These are phyloP conservation scores for Drosophila conformis DNA, from an alignment of 2,888 invertebrate genomes.

Conservation along the genomic window DNA sequence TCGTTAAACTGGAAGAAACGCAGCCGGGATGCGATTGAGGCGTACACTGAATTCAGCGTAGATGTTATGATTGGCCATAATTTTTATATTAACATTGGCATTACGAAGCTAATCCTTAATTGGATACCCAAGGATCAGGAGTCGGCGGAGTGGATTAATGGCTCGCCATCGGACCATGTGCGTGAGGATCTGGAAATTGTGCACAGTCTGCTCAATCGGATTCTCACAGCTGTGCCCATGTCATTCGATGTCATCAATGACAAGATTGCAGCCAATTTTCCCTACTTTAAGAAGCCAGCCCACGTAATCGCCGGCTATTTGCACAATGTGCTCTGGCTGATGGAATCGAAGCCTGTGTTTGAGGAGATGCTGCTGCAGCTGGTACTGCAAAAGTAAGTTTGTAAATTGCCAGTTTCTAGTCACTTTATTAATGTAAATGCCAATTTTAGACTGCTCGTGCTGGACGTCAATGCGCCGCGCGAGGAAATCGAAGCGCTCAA, in stretches of 20 bases:
- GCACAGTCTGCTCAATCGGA: constrained; percentile 86
- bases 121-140: constrained; percentile 87
- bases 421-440: background rate
- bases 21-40: constrained; percentile 84
- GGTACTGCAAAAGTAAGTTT: constrained; percentile 91
- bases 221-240: constrained; percentile 86
- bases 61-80: constrained; percentile 90
- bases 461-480: constrained; percentile 89
- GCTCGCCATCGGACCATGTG: constrained; percentile 86
- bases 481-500: constrained; percentile 87
- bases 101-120: constrained; percentile 87
- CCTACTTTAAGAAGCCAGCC: constrained; percentile 90
- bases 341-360: constrained; percentile 90
- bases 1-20: constrained; percentile 87
- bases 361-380: constrained; percentile 90
- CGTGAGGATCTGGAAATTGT: constrained; percentile 87
- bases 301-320: constrained; percentile 91
- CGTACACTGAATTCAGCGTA: constrained; percentile 88
- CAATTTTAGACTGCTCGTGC: constrained; percentile 87
- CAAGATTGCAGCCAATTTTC: constrained; percentile 88
- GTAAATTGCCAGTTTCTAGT: background rate
- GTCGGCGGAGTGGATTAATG: constrained; percentile 87
- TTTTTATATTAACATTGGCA: constrained; percentile 87
- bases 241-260: constrained; percentile 89
- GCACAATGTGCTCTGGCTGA: constrained; percentile 91